Conservation (phyloP, 2,113 vertebrate genomes). For the Oplegnathus fasciatus region DNA sequence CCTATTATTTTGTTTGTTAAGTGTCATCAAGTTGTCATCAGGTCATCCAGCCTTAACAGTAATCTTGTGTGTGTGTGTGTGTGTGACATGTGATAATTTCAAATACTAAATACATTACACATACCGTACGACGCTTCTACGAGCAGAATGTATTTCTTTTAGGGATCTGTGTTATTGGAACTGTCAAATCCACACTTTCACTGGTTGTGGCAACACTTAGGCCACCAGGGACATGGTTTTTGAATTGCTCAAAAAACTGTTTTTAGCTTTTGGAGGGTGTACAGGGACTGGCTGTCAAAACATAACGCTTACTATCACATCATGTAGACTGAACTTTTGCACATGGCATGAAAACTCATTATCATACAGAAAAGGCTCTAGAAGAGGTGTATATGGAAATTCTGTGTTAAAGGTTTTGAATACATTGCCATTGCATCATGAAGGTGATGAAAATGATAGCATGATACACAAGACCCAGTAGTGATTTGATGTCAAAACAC, state of each 20-base stretch:
- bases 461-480: neutral
- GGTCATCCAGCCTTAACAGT: neutral
- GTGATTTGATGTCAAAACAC: constrained; percentile 26
- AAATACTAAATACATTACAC: neutral
- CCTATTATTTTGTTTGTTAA: neutral
- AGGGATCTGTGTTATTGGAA: constrained; percentile 27
- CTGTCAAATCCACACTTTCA: constrained; percentile 46
- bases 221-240: constrained; percentile 31
- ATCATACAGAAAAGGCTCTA: constrained; percentile 4
- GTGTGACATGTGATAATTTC: neutral
- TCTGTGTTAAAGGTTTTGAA: constrained; percentile 23
- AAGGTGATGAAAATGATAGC: constrained; percentile 5
- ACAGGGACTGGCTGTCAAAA: constrained; percentile 60
- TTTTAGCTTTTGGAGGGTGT: constrained; percentile 43
- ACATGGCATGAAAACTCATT: constrained; percentile 23
- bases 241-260: constrained; percentile 32
- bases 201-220: constrained; percentile 30
- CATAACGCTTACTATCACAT: constrained; percentile 34
- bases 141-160: neutral
- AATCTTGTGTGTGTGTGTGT: neutral
- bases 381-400: constrained; percentile 30
- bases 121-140: neutral
- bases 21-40: neutral
- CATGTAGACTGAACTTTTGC: constrained; percentile 30
- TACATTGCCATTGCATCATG: constrained; percentile 23